phyloP scores from a whole-genome alignment of 2,888 invertebrate genomes.

The Luperina nickerlii region DNA sequence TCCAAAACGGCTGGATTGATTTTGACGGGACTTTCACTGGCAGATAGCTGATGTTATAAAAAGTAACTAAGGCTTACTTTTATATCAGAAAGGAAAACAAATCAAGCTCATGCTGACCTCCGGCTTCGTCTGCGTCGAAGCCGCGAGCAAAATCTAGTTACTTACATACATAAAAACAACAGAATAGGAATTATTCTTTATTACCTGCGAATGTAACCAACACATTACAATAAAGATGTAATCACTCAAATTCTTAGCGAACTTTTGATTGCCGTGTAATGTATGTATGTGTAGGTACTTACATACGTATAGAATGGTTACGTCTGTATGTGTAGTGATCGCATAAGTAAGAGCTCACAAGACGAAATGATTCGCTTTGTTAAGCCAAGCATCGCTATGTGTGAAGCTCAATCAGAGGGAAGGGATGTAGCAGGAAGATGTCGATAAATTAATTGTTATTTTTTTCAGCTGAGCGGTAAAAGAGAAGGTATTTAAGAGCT shows the following conservation, averaged over 20 bases:
- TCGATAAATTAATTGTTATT: constrained; percentile 15
- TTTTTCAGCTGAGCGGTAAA: not conserved
- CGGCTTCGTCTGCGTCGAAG: no score
- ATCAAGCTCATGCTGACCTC: no score
- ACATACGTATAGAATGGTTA: not conserved
- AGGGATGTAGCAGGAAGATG: constrained; percentile 26
- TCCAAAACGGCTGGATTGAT: no score
- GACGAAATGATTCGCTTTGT: constrained; percentile 67
- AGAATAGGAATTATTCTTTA: not conserved
- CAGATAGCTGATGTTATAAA: not conserved
- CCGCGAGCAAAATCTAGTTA: not conserved
- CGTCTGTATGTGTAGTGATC: constrained; percentile 16
- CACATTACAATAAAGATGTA: constrained; percentile 27
- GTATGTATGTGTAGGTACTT: constrained; percentile 25
- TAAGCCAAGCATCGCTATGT: constrained; percentile 60
- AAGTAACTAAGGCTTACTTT: not conserved
- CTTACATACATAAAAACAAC: not conserved
- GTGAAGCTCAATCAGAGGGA: constrained; percentile 55
- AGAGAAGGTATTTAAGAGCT: not conserved
- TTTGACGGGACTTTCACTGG: no score
- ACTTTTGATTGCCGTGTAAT: constrained; percentile 46
- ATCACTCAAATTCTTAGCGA: constrained; percentile 47
- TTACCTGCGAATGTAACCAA: not conserved
- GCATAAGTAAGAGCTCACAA: constrained; percentile 43
- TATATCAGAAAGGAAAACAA: not conserved